Evolutionary conservation across 2,888 invertebrate species (phyloP), one percentile per base, ranked within the genome.

Genomic region (Amblyjoppa proteus): DNA sequence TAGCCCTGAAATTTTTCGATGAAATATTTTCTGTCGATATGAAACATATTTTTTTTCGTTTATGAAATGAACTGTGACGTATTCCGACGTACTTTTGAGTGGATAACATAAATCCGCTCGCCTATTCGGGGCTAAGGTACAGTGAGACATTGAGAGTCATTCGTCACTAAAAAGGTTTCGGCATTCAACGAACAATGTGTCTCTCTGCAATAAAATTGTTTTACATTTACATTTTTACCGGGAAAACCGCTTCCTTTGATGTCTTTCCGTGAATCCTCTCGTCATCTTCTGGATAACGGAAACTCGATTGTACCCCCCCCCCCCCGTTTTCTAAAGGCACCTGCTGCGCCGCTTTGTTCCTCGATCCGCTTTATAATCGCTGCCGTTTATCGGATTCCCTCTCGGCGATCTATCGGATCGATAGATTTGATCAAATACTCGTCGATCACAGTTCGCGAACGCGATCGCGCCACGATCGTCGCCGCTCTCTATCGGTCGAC

Each of bases 401-500:
- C 49, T 31, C 34, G 7, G 25, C 31, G 45, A 78, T 78, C 49
- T 25, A 49, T 51, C 9, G 51, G 31, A 61, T 77, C 41, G 77
- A 77, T 69, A 56, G 68, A 56, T 70, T 61, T 70, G 31, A 78
- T 78, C 70, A 25, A 61, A 70, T 61, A 49, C 34, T 56, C 70
- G 49, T 78, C 49, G 49, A 78, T 78, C 70, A 70, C 77, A n/a
- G 66, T n/a, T 31, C 51, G 66, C 4, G 41, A 34, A 1, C 38
- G 49, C 34, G 38, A 20, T 53, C 34, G 51, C 25, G 13, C 68
- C 41, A 45, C 58, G 69, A 69, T 53, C 78, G 34, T 16, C 5
- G n/a, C 16, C 6, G 61, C 4, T 34, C 28, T 61, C 61, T 31
- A 5, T 31, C 16, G 16, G 9, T 13, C 45, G 61, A n/a, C 13